Conservation (phyloP, 2,888 invertebrate genomes). For the Quadroppia sp. region DNA sequence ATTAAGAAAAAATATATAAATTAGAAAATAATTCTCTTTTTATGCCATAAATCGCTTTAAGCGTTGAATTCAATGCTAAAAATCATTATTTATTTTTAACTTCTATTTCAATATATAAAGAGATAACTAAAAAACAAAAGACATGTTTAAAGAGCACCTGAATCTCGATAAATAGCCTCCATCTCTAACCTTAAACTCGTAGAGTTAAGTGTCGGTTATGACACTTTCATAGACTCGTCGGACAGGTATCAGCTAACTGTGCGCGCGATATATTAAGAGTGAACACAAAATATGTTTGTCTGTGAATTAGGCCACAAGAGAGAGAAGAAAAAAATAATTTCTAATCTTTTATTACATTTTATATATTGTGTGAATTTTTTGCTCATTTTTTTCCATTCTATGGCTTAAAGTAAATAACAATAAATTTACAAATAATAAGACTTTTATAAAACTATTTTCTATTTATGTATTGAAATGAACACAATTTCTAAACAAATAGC, state of each 20-base stretch:
- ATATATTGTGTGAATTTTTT: constrained; percentile 7
- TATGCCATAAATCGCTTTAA: too few relatives aligned
- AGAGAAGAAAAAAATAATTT: background rate
- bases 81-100: too few relatives aligned
- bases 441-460: background rate
- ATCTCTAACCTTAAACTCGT: background rate
- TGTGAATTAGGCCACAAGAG: constrained; percentile 12
- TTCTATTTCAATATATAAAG: background rate
- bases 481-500: too few relatives aligned
- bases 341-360: background rate
- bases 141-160: background rate
- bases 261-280: background rate
- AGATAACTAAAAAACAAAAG: background rate
- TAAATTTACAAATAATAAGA: background rate
- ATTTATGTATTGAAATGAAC: too few relatives aligned
- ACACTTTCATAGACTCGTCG: background rate
- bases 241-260: background rate
- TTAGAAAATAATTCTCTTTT: too few relatives aligned
- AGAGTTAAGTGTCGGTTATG: background rate
- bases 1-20: too few relatives aligned
- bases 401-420: too few relatives aligned
- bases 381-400: too few relatives aligned
- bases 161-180: background rate
- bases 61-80: too few relatives aligned
- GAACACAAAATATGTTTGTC: background rate